Evolutionary conservation across 92 coral and sea anemone genomes (phyloP).

Genomic region (Plumapathes pennacea): DNA sequence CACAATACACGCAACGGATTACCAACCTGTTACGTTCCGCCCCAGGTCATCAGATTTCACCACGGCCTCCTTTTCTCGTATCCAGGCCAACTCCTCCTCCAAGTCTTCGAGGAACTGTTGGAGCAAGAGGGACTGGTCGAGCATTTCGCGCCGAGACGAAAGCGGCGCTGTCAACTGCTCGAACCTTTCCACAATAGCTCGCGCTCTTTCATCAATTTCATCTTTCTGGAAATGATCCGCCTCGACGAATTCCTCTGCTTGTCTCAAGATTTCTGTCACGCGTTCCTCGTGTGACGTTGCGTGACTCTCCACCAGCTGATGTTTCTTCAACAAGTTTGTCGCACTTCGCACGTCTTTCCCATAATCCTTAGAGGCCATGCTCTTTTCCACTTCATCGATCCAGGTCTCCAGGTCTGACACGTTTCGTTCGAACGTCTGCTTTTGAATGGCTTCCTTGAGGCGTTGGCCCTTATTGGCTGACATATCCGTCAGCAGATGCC

Average conservation of each 20-base stretch:
- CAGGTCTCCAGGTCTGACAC: slow-evolving; percentile 86
- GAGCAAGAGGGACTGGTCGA: slow-evolving; percentile 69
- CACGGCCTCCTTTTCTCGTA: slow-evolving; percentile 84
- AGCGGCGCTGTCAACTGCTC: slow-evolving; percentile 72
- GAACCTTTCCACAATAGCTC: slow-evolving; percentile 88
- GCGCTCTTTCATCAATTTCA: slow-evolving; percentile 84
- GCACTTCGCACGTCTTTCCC: slow-evolving; percentile 81
- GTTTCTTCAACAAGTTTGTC: slow-evolving; percentile 71
- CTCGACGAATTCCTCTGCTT: slow-evolving; percentile 83
- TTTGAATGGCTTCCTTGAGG: slow-evolving; percentile 84
- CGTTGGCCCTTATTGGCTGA: slow-evolving; percentile 76
- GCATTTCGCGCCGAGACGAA: slow-evolving; percentile 56
- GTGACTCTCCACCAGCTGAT: slow-evolving; percentile 70
- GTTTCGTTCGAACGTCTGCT: slow-evolving; percentile 82
- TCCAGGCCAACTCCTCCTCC: slow-evolving; percentile 91
- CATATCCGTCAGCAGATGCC: slow-evolving; percentile 76
- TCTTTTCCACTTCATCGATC: slow-evolving; percentile 65
- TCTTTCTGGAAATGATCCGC: slow-evolving; percentile 88
- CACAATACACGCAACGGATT: too few species aligned
- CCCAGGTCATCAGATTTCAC: slow-evolving; percentile 86
- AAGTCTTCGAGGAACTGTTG: slow-evolving; percentile 85
- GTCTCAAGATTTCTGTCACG: slow-evolving; percentile 66
- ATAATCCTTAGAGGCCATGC: slow-evolving; percentile 70
- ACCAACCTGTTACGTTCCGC: slow-evolving; percentile 68
- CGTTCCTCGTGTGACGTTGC: slow-evolving; percentile 78